These are phyloP conservation scores for Gonioctena quinquepunctata DNA, from an alignment of 1,140 invertebrate species.

Conservation along the genomic window DNA sequence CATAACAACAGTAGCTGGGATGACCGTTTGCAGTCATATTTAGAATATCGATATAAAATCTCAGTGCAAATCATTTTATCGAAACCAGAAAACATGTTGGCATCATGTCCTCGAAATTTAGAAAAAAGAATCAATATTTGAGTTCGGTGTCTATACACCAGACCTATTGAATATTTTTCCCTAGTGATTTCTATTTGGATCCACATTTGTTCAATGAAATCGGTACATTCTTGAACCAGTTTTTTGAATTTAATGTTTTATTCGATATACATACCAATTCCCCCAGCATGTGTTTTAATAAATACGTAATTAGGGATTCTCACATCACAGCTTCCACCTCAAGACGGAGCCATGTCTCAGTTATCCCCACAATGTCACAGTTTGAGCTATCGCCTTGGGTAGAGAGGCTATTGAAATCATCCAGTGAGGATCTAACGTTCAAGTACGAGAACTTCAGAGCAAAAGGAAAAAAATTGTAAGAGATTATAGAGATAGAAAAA, in stretches of 20 bases:
- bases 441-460: too few relatives aligned
- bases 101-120: not conserved
- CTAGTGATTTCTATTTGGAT: not conserved
- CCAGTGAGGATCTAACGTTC: too few relatives aligned
- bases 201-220: not conserved
- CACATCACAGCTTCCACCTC: too few relatives aligned
- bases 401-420: too few relatives aligned
- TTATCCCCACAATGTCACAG: too few relatives aligned
- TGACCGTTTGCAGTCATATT: not conserved
- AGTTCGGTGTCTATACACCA: not conserved
- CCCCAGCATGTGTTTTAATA: constrained; percentile 1
- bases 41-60: not conserved
- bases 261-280: not conserved
- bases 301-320: not conserved
- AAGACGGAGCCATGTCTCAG: too few relatives aligned
- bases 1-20: not conserved
- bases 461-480: too few relatives aligned
- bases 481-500: too few relatives aligned
- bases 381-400: too few relatives aligned
- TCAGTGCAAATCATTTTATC: not conserved
- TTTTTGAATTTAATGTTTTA: not conserved
- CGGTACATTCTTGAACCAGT: not conserved
- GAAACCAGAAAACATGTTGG: not conserved
- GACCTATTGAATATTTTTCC: not conserved
- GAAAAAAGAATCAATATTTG: constrained; percentile 1